Evolutionary conservation across 2,113 vertebrate genomes (phyloP).

Genomic region (Equus quagga): DNA sequence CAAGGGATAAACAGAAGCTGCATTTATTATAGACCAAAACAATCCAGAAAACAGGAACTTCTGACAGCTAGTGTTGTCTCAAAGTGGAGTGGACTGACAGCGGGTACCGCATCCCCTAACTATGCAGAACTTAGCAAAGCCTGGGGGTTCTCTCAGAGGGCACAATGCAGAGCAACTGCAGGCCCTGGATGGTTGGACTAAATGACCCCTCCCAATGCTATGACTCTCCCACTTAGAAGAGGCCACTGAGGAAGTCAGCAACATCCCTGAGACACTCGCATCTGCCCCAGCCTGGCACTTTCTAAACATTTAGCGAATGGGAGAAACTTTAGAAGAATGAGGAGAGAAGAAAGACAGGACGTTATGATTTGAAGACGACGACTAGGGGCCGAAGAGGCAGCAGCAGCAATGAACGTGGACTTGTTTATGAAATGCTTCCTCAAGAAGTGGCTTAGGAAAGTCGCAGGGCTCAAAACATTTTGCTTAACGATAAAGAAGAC

Average conservation of each 20-base stretch:
- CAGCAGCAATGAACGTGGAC: background rate
- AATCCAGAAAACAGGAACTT: background rate
- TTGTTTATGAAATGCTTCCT: background rate
- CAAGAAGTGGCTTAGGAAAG: constrained; percentile 18
- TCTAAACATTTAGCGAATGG: background rate
- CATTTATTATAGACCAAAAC: background rate
- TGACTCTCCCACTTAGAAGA: background rate
- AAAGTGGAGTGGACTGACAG: background rate
- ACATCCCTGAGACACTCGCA: background rate
- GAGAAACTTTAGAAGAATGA: background rate
- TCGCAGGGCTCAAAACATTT: background rate
- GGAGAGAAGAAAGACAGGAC: background rate
- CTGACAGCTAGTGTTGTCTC: background rate
- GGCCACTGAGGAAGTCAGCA: background rate
- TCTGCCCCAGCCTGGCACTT: background rate
- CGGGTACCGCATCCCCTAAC: background rate
- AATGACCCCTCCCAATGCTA: background rate
- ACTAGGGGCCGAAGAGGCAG: background rate
- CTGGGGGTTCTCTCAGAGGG: background rate
- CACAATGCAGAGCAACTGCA: background rate
- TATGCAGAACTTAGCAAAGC: background rate
- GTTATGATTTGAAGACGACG: background rate
- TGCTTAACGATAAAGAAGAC: background rate
- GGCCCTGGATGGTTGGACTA: background rate
- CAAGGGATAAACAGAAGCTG: background rate